phyloP scores from a whole-genome alignment of 1,140 invertebrate species.

The Drosophila littoralis region DNA sequence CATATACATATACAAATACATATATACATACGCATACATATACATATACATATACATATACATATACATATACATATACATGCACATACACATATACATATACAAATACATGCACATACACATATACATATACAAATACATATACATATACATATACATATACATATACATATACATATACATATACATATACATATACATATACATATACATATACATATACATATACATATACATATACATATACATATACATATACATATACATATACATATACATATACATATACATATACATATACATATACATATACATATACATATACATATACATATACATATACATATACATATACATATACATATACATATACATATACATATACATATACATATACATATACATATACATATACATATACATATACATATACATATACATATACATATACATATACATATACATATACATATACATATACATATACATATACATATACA shows the following conservation, averaged over 20 bases:
- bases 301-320: neutral
- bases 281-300: neutral
- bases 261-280: neutral
- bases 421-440: conserved; percentile 1
- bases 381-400: neutral
- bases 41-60: neutral
- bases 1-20: neutral
- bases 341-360: neutral
- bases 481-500: neutral
- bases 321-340: neutral
- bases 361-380: neutral
- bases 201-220: neutral
- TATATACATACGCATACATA: neutral
- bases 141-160: neutral
- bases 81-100: neutral
- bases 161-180: neutral
- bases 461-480: neutral
- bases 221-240: neutral
- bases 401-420: neutral
- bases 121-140: neutral
- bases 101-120: neutral
- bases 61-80: neutral
- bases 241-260: neutral
- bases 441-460: conserved; percentile 1
- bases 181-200: neutral